Evolutionary conservation across 1,140 invertebrate genomes (phyloP).

Genomic region (Calephelis nemesis): DNA sequence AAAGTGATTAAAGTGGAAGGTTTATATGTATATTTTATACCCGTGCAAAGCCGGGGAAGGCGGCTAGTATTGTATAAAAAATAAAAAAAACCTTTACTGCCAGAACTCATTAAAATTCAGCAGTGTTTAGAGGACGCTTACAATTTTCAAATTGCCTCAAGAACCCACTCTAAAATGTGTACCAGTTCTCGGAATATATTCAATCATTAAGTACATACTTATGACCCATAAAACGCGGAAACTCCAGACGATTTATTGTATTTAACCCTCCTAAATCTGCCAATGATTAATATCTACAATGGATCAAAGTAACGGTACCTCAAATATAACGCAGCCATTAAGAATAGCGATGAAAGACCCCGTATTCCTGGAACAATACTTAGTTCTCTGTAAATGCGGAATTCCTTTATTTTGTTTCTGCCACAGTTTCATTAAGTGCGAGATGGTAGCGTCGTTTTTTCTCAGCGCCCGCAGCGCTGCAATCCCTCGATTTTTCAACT

Average conservation of each 20-base stretch:
- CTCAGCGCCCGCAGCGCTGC: slow-evolving; percentile 56
- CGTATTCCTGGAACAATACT: slow-evolving; percentile 57
- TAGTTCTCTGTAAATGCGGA: slow-evolving; percentile 56
- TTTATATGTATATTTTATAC: no score
- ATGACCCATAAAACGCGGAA: not conserved
- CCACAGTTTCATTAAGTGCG: slow-evolving; percentile 76
- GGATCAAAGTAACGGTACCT: slow-evolving; percentile 5
- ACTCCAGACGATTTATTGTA: not conserved
- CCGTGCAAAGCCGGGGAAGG: no score
- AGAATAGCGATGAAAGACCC: slow-evolving; percentile 12
- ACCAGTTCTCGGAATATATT: no score
- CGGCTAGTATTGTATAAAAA: slow-evolving; percentile 5
- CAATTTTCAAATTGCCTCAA: no score
- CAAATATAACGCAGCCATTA: slow-evolving; percentile 12
- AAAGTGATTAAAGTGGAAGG: no score
- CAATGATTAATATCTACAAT: slow-evolving; percentile 13
- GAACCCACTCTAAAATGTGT: no score
- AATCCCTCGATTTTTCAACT: slow-evolving; percentile 72
- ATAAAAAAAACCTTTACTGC: not conserved
- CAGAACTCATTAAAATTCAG: no score
- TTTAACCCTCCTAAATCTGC: not conserved
- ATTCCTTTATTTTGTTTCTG: slow-evolving; percentile 69
- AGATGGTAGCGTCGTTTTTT: slow-evolving; percentile 70
- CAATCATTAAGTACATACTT: no score
- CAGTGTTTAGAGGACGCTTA: no score